Evolutionary conservation across 2,888 invertebrate genomes (phyloP), one percentile per base, ranked within the genome.

Genomic region (Villa cingulata): DNA sequence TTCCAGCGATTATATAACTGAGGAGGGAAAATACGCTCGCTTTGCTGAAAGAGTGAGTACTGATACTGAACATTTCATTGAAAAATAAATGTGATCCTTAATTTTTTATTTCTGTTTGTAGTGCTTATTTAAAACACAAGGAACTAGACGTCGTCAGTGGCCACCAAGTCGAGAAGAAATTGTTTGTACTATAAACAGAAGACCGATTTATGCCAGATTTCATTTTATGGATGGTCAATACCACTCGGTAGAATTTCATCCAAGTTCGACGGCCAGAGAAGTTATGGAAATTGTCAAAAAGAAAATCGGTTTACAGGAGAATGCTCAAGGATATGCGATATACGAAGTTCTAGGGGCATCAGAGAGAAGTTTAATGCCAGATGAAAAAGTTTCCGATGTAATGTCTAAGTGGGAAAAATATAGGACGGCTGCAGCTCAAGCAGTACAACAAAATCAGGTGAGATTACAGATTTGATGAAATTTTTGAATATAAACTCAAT

Each of bases 361-460:
- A 1, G 94, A 94, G 67, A 75, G 94, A 45, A 87, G 88, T 58
- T 72, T 95, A 55, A 75, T 82, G 41, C 78, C 81, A 10, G 85
- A 84, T 60, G 94, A 94, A 66, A 89, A 92, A 58, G 83, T 91
- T 15, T 87, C 91, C 1, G 95, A 95, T 67, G 91, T 92, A 19
- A 85, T 95, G 76, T 90, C 92, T 6, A 85, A 91, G 62, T 95
- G 94, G 94, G 95, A 95, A 69, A 78, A 87, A 56, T 88, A 88
- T 55, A 75, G 87, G 49, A 77, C 78, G 44, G 80, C 84, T 0
- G 80, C 81, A 34, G 79, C 80, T 15, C 78, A 41, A 74, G 76
- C 74, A 62, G 62, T 50, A 19, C 56, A 60, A 48, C 62, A 60
- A 51, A 61, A 56, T 56, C 62, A 62, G 57, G 65, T 64, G 51